Conservation (phyloP, 1,140 invertebrate genomes). For the Steinernema khuongi region DNA sequence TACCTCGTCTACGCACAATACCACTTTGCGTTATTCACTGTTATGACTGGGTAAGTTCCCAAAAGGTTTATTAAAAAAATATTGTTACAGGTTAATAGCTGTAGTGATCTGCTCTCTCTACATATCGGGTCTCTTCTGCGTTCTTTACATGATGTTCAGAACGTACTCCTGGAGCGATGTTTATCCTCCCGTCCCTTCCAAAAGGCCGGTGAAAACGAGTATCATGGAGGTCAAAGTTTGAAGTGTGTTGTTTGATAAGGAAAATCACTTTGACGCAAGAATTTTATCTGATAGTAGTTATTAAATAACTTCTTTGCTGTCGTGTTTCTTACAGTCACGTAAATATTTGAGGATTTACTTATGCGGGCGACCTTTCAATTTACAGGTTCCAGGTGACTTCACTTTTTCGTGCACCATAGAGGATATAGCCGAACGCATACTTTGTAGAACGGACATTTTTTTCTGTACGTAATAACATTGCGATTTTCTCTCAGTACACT, state of each 20-base stretch:
- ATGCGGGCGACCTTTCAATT: too few relatives aligned
- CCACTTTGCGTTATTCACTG: background rate
- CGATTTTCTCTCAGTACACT: too few relatives aligned
- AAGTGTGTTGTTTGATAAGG: background rate
- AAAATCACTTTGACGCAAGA: too few relatives aligned
- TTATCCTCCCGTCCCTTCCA: background rate
- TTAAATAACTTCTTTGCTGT: background rate
- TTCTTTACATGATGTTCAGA: background rate
- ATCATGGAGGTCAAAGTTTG: background rate
- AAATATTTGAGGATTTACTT: too few relatives aligned
- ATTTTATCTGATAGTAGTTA: too few relatives aligned
- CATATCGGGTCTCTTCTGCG: slow-evolving; percentile 1
- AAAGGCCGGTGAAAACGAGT: slow-evolving; percentile 1
- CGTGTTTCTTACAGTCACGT: too few relatives aligned
- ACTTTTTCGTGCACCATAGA: too few relatives aligned
- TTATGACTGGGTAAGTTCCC: background rate
- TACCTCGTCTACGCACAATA: slow-evolving; percentile 3
- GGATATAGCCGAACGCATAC: too few relatives aligned
- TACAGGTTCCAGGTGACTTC: too few relatives aligned
- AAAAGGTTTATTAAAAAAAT: background rate
- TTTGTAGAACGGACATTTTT: too few relatives aligned
- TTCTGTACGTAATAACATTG: too few relatives aligned
- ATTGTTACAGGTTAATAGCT: background rate
- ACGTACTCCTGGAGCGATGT: slow-evolving; percentile 4
- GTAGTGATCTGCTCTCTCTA: background rate